Percentiles rank a stretch among this genome's conserved stretches.
Evolutionary conservation across 2,113 vertebrate genomes (phyloP).

Genomic region (Tamias sibiricus): DNA sequence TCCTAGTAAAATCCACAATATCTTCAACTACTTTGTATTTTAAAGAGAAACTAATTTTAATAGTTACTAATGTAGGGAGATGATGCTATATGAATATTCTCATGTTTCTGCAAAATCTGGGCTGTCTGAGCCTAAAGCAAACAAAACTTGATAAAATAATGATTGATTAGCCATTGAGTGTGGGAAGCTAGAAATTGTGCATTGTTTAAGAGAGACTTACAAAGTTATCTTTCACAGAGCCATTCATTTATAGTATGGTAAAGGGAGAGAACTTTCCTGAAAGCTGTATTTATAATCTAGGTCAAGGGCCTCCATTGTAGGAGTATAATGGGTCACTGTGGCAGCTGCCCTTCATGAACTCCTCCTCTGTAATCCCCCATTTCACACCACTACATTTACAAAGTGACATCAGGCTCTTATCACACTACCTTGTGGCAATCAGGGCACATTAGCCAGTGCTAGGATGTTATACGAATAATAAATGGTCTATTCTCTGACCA

Average conservation of each 20-base stretch:
- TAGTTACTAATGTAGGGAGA: background rate
- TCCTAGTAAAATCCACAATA: slow-evolving; percentile 33
- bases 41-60: slow-evolving; percentile 21
- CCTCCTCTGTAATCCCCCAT: no score
- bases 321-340: no score
- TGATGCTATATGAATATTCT: slow-evolving; percentile 29
- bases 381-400: background rate
- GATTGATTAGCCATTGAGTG: background rate
- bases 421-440: accelerated
- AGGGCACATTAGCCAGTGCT: background rate
- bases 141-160: background rate
- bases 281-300: background rate
- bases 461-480: background rate
- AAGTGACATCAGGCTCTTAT: background rate
- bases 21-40: background rate
- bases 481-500: background rate
- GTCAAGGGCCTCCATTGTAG: background rate
- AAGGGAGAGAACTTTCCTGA: background rate
- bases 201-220: background rate
- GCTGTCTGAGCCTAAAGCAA: slow-evolving; percentile 18
- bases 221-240: background rate
- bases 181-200: background rate
- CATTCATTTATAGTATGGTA: background rate
- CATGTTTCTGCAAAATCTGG: background rate
- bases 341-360: background rate